Percentiles rank a stretch among this genome's conserved stretches.
Evolutionary conservation across 2,797 vertebrate genomes (phyloP).

Genomic region (Gorsachius magnificus): DNA sequence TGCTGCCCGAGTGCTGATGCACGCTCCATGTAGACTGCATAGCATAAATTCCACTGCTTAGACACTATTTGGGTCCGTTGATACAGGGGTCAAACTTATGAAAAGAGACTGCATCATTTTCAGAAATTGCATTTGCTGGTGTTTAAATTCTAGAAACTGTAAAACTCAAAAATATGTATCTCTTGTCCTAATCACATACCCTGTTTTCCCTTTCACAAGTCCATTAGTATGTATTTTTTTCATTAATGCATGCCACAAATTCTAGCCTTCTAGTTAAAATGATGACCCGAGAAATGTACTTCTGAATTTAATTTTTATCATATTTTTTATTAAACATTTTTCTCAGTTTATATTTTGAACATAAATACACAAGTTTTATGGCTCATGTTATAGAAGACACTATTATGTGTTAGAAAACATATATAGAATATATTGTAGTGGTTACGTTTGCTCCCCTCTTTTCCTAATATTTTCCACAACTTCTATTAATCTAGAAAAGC

Average conservation of each 20-base stretch:
- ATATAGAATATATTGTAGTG: constrained; percentile 5
- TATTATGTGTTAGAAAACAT: constrained; percentile 59
- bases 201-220: background rate
- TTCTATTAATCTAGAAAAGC: constrained; percentile 19
- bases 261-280: constrained; percentile 7
- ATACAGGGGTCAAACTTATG: background rate
- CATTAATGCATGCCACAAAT: background rate
- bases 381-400: constrained; percentile 61
- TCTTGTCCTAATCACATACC: background rate
- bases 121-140: background rate
- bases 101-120: background rate
- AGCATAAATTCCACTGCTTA: background rate
- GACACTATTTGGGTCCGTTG: background rate
- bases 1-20: background rate
- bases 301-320: constrained; percentile 31
- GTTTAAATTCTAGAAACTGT: background rate
- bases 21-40: background rate
- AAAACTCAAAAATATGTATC: background rate
- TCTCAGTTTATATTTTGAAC: constrained; percentile 39
- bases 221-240: background rate
- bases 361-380: constrained; percentile 65
- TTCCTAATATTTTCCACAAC: background rate
- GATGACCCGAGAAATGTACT: background rate
- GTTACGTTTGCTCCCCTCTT: constrained; percentile 37
- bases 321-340: constrained; percentile 60